Evolutionary conservation across 1,140 invertebrate genomes (phyloP), one percentile per base, ranked within the genome.

Genomic region (Megathymus violae): DNA sequence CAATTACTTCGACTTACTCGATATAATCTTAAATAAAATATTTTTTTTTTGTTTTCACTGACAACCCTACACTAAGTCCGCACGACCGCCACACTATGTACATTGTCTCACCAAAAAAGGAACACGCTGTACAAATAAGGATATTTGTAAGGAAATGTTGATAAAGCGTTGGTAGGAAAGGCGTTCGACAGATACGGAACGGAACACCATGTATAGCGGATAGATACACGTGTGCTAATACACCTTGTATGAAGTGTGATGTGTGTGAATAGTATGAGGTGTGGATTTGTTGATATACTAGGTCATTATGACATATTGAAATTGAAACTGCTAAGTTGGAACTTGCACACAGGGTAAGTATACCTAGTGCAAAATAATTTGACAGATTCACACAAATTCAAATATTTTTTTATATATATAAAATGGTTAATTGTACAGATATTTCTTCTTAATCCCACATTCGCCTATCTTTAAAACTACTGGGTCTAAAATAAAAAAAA

Each of bases 111-210:
- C 54, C 54, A 59, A 59, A 59, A 59, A 67, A 67, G 61, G 50
- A 54, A 69, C 61, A 64, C 41, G 19, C 51, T 50, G 56, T 52
- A 59, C 58, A 64, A 69, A 69, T 64, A 69, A 64, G 66, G 61
- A 52, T 64, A 62, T 69, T 69, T 69, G 66, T 69, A 44, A 54
- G 66, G 62, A 61, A 69, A 63, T 69, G 62, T 51, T 52, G 66
- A 69, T 69, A 69, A 48, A 52, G 48, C 36, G 58, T 47, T 40
- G 50, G 62, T 60, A 64, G 52, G 52, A 31, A 58, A 46, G 52
- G 52, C 41, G 25, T 46, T 58, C 41, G 54, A 58, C 54, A 27
- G 54, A 58, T 58, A 58, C 40, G 41, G 50, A 61, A 60, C 16
- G 60, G 27, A 62, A 36, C 54, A 58, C 54, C 54, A 44, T 58